phyloP scores from a whole-genome alignment of 35 echinoderm and acorn worm species.

The Heliocidaris tuberculata region DNA sequence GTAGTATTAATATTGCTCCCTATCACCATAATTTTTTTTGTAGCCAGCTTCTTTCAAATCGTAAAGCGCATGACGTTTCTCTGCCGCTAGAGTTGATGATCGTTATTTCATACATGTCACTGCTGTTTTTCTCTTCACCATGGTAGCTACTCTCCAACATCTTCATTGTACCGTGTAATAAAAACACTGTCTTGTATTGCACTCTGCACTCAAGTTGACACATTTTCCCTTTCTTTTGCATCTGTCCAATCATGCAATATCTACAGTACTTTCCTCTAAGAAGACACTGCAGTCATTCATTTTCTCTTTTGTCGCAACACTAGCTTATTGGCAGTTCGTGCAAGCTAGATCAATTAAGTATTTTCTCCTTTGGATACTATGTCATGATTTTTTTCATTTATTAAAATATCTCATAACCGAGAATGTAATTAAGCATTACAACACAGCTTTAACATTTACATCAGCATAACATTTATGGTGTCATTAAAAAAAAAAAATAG shows the following conservation, averaged over 20 bases:
- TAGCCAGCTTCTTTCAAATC: background rate
- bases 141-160: background rate
- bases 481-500: too few relatives aligned
- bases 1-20: background rate
- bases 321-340: background rate
- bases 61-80: background rate
- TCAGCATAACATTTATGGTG: too few relatives aligned
- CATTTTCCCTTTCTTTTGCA: background rate
- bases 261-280: background rate
- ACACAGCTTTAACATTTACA: too few relatives aligned
- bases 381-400: too few relatives aligned
- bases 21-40: conserved; percentile 5
- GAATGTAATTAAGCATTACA: too few relatives aligned
- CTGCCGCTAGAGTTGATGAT: background rate
- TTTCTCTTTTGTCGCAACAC: background rate
- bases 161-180: background rate
- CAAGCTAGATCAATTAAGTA: too few relatives aligned
- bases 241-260: conserved; percentile 6
- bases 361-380: too few relatives aligned
- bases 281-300: background rate
- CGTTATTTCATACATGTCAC: conserved; percentile 6
- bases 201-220: conserved; percentile 9
- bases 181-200: conserved; percentile 17
- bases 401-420: too few relatives aligned
- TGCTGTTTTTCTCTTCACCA: background rate